Conservation (phyloP, 2,888 invertebrate species). For the Seladonia tumulorum region DNA sequence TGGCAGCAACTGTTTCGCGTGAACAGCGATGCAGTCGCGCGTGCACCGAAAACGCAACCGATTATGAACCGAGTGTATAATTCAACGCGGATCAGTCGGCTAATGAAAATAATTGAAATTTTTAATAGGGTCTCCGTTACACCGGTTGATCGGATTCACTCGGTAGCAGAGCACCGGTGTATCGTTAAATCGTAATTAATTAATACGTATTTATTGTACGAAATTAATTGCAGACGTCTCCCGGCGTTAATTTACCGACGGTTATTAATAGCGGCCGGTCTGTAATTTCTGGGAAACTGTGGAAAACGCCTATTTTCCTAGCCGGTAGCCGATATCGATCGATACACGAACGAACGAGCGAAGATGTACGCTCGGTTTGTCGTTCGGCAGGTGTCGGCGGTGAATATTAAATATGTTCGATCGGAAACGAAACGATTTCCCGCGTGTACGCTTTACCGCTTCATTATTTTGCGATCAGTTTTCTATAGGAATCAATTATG, state of each 20-base stretch:
- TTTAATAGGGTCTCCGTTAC: background rate
- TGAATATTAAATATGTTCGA: slow-evolving; percentile 19
- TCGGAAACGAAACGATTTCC: slow-evolving; percentile 33
- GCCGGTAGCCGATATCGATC: background rate
- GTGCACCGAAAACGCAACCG: background rate
- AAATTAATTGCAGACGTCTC: slow-evolving; percentile 7
- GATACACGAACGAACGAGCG: background rate
- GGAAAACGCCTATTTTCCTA: background rate
- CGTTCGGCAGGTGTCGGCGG: background rate
- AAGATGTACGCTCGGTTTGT: background rate
- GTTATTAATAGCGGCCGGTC: background rate
- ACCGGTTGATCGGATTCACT: slow-evolving; percentile 1
- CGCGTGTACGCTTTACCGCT: background rate
- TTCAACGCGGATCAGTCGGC: slow-evolving; percentile 3
- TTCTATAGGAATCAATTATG: slow-evolving; percentile 54
- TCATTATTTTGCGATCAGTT: slow-evolving; percentile 51
- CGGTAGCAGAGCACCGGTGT: background rate
- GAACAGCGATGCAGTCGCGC: background rate
- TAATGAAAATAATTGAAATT: slow-evolving; percentile 6
- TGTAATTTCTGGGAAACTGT: background rate
- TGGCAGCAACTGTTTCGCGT: background rate
- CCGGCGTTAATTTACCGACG: background rate
- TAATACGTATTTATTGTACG: slow-evolving; percentile 1
- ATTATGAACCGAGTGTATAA: background rate
- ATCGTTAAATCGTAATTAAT: slow-evolving; percentile 7